Conservation (phyloP, 2,797 vertebrate species). For the Phylloscopus collybita region DNA sequence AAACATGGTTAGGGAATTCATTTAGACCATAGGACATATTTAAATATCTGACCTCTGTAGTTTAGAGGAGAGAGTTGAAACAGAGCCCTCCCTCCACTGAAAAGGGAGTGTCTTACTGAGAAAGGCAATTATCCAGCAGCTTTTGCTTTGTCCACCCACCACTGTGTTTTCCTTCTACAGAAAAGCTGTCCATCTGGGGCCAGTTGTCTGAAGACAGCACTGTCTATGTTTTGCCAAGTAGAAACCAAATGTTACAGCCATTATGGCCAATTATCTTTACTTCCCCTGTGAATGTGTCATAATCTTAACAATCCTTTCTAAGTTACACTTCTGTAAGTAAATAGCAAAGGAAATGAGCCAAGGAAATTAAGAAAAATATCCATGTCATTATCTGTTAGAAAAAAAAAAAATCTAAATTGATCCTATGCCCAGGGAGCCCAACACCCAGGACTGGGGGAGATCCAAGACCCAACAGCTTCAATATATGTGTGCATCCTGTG, state of each 20-base stretch:
- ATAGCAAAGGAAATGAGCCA: background rate
- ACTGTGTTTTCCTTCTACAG: background rate
- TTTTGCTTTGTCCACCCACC: background rate
- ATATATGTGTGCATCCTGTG: background rate
- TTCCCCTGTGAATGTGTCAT: background rate
- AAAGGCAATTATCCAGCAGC: background rate
- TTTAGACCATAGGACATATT: background rate
- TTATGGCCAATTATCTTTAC: background rate
- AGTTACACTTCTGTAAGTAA: background rate
- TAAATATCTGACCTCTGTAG: background rate
- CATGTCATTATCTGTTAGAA: background rate
- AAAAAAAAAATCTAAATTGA: background rate
- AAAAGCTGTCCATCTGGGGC: background rate
- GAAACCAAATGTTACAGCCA: background rate
- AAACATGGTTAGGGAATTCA: background rate
- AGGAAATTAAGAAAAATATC: background rate
- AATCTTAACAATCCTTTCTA: background rate
- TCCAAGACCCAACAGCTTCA: background rate
- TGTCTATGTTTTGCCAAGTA: background rate
- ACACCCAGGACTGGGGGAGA: rapidly evolving
- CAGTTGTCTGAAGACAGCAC: background rate
- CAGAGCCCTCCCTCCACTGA: background rate
- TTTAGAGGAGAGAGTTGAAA: background rate
- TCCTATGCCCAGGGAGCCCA: background rate
- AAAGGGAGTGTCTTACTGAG: background rate